A percentile compares a stretch with the other conserved stretches of the same genome.
phyloP scores from a whole-genome alignment of 1,140 invertebrate genomes.

The Pseudobourletiella spinata region DNA sequence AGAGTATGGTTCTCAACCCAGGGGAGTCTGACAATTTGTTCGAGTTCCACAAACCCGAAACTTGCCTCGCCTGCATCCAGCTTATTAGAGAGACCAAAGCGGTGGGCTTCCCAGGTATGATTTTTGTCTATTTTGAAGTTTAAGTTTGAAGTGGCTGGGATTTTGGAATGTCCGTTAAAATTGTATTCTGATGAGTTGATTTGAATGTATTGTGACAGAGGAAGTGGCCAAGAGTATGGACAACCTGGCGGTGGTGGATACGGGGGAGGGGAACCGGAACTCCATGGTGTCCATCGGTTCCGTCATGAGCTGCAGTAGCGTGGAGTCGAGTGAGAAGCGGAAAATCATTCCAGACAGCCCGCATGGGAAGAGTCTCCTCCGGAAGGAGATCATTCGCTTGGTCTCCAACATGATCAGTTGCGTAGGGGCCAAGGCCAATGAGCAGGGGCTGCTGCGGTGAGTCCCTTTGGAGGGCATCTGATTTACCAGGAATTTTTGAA shows the following conservation, averaged over 20 bases:
- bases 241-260: background rate
- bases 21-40: too few relatives aligned
- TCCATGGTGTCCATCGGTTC: constrained; percentile 14
- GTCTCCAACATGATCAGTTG: constrained; percentile 47
- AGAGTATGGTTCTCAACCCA: too few relatives aligned
- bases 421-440: constrained; percentile 46
- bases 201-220: background rate
- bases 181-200: too few relatives aligned
- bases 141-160: too few relatives aligned
- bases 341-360: constrained; percentile 12
- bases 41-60: too few relatives aligned
- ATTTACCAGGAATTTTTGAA: too few relatives aligned
- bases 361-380: constrained; percentile 37
- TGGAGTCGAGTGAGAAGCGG: constrained; percentile 11
- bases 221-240: constrained; percentile 12
- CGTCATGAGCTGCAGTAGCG: background rate
- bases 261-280: constrained; percentile 7
- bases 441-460: constrained; percentile 49
- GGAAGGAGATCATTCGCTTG: constrained; percentile 47
- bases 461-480: too few relatives aligned
- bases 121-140: too few relatives aligned
- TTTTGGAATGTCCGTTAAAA: too few relatives aligned
- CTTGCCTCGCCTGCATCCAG: too few relatives aligned
- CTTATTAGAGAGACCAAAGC: too few relatives aligned
- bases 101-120: too few relatives aligned